Percentiles rank a stretch among this genome's conserved stretches.
Conservation (phyloP, 2,888 invertebrate species). For the Galerucella calmariensis region DNA sequence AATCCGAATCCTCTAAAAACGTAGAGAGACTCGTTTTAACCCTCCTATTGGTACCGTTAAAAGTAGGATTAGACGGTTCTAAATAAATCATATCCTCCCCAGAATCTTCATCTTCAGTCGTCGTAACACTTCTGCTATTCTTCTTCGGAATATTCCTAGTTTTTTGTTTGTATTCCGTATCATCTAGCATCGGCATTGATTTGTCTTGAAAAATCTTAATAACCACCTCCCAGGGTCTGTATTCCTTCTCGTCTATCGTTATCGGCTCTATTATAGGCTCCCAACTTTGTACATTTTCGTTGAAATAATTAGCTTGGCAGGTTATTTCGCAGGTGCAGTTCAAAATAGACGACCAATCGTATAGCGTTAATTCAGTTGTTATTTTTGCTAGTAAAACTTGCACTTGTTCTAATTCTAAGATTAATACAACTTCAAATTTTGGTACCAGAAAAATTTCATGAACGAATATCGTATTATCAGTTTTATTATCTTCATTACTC, state of each 20-base stretch:
- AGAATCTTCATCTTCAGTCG: slow-evolving; percentile 62
- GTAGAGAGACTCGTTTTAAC: slow-evolving; percentile 68
- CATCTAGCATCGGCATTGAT: slow-evolving; percentile 58
- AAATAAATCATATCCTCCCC: slow-evolving; percentile 65
- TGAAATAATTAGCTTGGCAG: slow-evolving; percentile 65
- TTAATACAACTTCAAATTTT: slow-evolving; percentile 70
- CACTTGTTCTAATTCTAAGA: slow-evolving; percentile 74
- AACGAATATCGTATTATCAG: slow-evolving; percentile 39
- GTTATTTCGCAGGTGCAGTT: slow-evolving; percentile 63
- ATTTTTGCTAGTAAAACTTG: slow-evolving; percentile 70
- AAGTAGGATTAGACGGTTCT: slow-evolving; percentile 59
- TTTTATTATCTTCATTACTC: slow-evolving; percentile 35
- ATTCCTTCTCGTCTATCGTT: slow-evolving; percentile 73
- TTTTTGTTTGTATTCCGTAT: slow-evolving; percentile 51
- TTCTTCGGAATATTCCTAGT: slow-evolving; percentile 46
- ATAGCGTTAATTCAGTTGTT: slow-evolving; percentile 70
- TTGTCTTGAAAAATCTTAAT: slow-evolving; percentile 71
- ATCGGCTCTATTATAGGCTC: slow-evolving; percentile 86
- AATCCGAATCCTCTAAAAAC: slow-evolving; percentile 74
- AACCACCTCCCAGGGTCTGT: slow-evolving; percentile 78
- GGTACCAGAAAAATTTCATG: slow-evolving; percentile 56
- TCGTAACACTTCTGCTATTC: slow-evolving; percentile 54
- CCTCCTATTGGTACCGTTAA: slow-evolving; percentile 58
- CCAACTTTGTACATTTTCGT: slow-evolving; percentile 71
- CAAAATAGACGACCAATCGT: slow-evolving; percentile 74